Evolutionary conservation across 2,113 vertebrate species (phyloP).

Genomic region (Balaenoptera acutorostrata): DNA sequence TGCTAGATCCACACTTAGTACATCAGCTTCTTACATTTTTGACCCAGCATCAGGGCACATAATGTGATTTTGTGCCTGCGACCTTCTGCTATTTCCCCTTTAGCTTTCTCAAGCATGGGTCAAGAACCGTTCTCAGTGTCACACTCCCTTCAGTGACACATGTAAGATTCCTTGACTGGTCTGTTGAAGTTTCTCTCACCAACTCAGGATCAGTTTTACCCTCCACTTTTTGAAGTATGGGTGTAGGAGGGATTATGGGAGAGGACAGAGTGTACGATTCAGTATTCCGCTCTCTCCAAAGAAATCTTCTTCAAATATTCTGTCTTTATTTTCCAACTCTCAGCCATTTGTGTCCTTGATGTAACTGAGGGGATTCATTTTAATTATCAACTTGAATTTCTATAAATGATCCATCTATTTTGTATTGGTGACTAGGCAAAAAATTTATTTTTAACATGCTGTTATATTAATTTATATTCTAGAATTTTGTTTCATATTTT

Average conservation of each 20-base stretch:
- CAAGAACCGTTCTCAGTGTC: not conserved
- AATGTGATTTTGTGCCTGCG: not conserved
- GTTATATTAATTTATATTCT: not conserved
- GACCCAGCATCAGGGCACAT: not conserved
- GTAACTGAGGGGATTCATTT: not conserved
- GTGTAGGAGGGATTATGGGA: not conserved
- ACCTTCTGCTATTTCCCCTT: not conserved
- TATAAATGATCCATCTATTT: not conserved
- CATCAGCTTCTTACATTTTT: not conserved
- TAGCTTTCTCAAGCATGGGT: not conserved
- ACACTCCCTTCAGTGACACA: not conserved
- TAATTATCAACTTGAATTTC: not conserved
- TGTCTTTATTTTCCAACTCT: not conserved
- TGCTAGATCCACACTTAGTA: not conserved
- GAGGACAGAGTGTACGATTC: rapidly evolving
- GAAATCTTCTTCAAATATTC: not conserved
- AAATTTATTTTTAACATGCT: not conserved
- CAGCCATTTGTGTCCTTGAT: not conserved
- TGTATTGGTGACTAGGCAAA: not conserved
- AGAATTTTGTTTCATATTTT: not conserved
- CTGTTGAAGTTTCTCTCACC: not conserved
- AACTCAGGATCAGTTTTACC: not conserved
- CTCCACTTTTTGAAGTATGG: not conserved
- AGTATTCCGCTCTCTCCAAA: not conserved
- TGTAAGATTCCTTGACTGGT: not conserved